Percentiles rank a stretch among this genome's conserved stretches.
These are phyloP conservation scores for Oncorhynchus kisutch DNA, from an alignment of 2,113 vertebrate species.

Conservation along the genomic window DNA sequence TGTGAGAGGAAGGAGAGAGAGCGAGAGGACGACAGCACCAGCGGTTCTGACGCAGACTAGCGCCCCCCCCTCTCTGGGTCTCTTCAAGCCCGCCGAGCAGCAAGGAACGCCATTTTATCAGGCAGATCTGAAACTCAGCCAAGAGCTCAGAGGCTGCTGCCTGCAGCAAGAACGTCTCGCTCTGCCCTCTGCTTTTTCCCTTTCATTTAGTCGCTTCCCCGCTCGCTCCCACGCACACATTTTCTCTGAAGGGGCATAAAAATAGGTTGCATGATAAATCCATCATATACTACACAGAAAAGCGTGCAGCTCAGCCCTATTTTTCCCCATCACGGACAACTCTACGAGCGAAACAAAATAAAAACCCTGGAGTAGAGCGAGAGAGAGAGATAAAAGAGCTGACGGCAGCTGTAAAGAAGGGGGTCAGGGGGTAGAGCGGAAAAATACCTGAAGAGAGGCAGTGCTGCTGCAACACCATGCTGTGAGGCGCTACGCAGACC, in stretches of 20 bases:
- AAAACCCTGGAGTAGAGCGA: background rate
- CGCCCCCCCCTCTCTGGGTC: constrained; percentile 9
- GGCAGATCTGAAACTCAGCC: constrained; percentile 69
- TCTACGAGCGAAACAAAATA: constrained; percentile 19
- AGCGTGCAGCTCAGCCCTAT: constrained; percentile 35
- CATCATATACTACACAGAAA: constrained; percentile 55
- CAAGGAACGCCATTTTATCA: constrained; percentile 6
- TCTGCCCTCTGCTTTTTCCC: background rate
- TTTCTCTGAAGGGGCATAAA: constrained; percentile 35
- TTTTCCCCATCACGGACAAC: constrained; percentile 6
- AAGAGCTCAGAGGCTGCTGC: background rate
- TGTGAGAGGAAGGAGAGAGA: background rate
- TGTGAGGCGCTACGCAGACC: background rate
- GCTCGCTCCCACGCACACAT: constrained; percentile 22
- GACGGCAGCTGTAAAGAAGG: background rate
- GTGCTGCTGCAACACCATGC: background rate
- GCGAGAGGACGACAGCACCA: too few relatives aligned
- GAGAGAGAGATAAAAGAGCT: background rate
- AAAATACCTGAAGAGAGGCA: background rate
- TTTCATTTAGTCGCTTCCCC: constrained; percentile 22
- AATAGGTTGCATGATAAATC: constrained; percentile 71
- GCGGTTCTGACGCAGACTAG: background rate
- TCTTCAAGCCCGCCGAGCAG: constrained; percentile 18
- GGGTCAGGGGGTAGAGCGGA: background rate
- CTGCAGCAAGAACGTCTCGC: constrained; percentile 22